Evolutionary conservation across 2,888 invertebrate species (phyloP).

Genomic region (Idaea biselata): DNA sequence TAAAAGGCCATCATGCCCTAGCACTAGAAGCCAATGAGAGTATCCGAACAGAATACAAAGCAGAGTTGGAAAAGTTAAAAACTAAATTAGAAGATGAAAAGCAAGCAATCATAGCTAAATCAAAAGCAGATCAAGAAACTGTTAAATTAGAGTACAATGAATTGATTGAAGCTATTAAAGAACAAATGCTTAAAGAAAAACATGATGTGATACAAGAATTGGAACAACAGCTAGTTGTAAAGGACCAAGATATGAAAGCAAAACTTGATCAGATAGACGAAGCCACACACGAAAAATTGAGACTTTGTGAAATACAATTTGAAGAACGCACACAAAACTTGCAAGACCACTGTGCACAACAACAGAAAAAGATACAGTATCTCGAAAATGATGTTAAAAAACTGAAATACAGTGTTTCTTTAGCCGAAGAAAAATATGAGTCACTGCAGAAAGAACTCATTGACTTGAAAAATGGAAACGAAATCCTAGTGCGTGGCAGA

Average conservation of each 20-base stretch:
- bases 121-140: slow-evolving; percentile 61
- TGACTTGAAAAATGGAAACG: slow-evolving; percentile 52
- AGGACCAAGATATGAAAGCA: slow-evolving; percentile 69
- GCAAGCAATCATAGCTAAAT: slow-evolving; percentile 55
- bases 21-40: slow-evolving; percentile 77
- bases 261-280: slow-evolving; percentile 73
- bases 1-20: slow-evolving; percentile 73
- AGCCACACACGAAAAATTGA: slow-evolving; percentile 66
- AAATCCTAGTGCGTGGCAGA: slow-evolving; percentile 50
- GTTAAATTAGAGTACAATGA: slow-evolving; percentile 58
- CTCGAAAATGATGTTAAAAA: slow-evolving; percentile 62
- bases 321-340: slow-evolving; percentile 65
- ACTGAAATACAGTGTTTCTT: slow-evolving; percentile 49
- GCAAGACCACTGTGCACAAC: slow-evolving; percentile 60
- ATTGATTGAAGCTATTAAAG: slow-evolving; percentile 56
- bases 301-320: slow-evolving; percentile 73
- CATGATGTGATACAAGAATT: slow-evolving; percentile 57
- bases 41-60: slow-evolving; percentile 72
- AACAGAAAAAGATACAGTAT: slow-evolving; percentile 54
- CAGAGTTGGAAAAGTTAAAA: slow-evolving; percentile 68
- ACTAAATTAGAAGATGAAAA: slow-evolving; percentile 72
- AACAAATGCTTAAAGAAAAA: slow-evolving; percentile 60
- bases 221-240: slow-evolving; percentile 51
- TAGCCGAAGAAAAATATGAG: slow-evolving; percentile 55
- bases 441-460: slow-evolving; percentile 54